These are phyloP conservation scores for Rotaria sp. DNA, from an alignment of 2,888 invertebrate species.

Conservation along the genomic window DNA sequence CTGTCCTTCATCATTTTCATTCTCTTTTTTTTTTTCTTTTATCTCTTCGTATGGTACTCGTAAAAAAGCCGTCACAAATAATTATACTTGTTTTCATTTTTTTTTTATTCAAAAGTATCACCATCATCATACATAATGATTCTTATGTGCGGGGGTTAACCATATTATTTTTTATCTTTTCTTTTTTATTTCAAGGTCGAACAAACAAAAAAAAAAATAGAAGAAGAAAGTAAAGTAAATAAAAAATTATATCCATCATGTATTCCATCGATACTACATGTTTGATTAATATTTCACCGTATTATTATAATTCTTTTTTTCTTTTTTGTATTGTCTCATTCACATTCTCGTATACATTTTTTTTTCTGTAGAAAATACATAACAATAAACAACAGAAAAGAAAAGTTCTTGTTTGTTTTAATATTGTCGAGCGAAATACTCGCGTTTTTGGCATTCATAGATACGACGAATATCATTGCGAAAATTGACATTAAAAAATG, in stretches of 20 bases:
- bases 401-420: background rate
- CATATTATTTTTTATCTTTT: background rate
- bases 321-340: background rate
- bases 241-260: background rate
- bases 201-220: background rate
- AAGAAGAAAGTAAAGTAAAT: background rate
- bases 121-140: background rate
- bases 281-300: background rate
- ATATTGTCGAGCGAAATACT: background rate
- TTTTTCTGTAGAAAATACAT: background rate
- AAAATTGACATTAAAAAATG: slow-evolving; percentile 24
- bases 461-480: background rate
- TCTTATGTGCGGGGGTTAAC: background rate
- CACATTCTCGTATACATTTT: background rate
- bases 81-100: background rate
- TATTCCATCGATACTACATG: background rate
- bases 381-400: background rate
- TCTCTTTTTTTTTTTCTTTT: background rate
- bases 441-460: slow-evolving; percentile 15
- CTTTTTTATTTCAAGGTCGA: background rate
- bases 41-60: background rate
- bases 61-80: background rate
- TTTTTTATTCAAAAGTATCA: background rate
- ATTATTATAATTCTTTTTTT: background rate
- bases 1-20: background rate